A percentile compares a stretch with the other conserved stretches of the same genome.
Evolutionary conservation across 2,888 invertebrate species (phyloP).

Genomic region (Dryococelus australis): DNA sequence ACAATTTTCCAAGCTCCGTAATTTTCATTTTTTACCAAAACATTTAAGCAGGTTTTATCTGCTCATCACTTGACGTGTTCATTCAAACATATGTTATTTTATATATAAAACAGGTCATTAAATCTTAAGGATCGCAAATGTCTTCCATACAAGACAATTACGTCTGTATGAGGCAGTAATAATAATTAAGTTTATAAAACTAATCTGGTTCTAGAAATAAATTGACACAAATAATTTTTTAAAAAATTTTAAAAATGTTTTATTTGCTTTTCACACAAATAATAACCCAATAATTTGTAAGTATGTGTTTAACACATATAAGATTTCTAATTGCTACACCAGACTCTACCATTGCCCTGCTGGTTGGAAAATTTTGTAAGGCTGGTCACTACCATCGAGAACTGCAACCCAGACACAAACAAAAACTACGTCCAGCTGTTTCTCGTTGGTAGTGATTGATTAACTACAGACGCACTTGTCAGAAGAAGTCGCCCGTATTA

Average conservation of each 20-base stretch:
- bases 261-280: not conserved
- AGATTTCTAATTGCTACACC: not conserved
- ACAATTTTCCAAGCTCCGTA: too few species aligned
- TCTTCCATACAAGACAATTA: too few species aligned
- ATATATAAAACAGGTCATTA: too few species aligned
- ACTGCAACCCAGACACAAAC: not conserved
- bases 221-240: not conserved
- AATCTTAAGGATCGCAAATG: too few species aligned
- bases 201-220: not conserved
- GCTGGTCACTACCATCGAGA: not conserved
- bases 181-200: not conserved
- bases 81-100: too few species aligned
- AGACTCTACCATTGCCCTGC: not conserved
- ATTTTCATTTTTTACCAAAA: too few species aligned
- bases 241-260: not conserved
- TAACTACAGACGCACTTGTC: not conserved
- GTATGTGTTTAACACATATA: constrained; percentile 7
- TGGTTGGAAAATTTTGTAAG: not conserved
- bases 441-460: not conserved
- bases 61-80: too few species aligned
- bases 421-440: not conserved
- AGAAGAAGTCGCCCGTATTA: not conserved
- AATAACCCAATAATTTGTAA: not conserved
- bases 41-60: too few species aligned
- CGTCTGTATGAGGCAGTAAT: too few species aligned